A percentile compares a stretch with the other conserved stretches of the same genome.
phyloP scores from a whole-genome alignment of 2,113 vertebrate species.

The Pampusana beccarii region DNA sequence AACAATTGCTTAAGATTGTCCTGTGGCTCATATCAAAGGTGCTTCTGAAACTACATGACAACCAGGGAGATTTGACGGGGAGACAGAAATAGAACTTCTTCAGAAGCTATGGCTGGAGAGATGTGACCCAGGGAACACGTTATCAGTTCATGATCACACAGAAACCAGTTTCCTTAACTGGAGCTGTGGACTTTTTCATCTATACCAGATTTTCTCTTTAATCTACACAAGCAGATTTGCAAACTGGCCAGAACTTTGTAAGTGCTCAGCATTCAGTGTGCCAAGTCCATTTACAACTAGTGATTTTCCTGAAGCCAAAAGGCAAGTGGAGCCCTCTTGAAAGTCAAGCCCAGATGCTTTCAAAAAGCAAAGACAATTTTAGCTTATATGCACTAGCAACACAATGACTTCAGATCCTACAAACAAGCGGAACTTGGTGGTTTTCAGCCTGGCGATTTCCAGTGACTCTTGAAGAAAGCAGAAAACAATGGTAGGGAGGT shows the following conservation, averaged over 20 bases:
- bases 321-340: neutral
- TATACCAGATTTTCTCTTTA: neutral
- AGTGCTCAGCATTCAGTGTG: neutral
- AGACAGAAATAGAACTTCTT: conserved; percentile 58
- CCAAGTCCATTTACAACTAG: neutral
- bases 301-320: neutral
- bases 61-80: neutral
- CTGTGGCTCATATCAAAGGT: conserved; percentile 3
- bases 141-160: neutral
- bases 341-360: neutral
- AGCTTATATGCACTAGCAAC: neutral
- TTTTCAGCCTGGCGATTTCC: neutral
- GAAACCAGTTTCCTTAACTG: neutral
- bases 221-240: rapidly evolving
- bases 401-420: neutral
- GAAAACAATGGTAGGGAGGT: neutral
- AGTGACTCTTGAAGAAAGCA: neutral
- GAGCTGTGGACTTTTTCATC: neutral
- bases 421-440: neutral
- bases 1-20: neutral
- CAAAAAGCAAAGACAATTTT: neutral
- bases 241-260: neutral
- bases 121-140: neutral
- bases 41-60: conserved; percentile 61
- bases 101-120: neutral